These are phyloP conservation scores for Anseranas semipalmata DNA, from an alignment of 2,113 vertebrate genomes.

Conservation along the genomic window DNA sequence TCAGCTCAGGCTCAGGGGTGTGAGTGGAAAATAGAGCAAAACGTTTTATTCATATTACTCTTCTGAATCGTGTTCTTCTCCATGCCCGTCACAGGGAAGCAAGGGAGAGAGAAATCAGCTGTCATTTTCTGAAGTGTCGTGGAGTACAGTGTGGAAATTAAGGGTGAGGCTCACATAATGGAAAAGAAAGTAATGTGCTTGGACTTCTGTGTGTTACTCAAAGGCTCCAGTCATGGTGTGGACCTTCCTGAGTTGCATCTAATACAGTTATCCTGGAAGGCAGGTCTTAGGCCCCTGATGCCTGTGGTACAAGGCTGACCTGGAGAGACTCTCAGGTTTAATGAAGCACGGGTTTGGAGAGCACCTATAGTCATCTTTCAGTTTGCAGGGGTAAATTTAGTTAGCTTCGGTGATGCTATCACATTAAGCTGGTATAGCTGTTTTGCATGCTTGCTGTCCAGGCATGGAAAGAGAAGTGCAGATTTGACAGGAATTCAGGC, in stretches of 20 bases:
- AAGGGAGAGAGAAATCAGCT: neutral
- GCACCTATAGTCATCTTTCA: neutral
- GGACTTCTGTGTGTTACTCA: neutral
- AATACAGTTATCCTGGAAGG: rapidly evolving
- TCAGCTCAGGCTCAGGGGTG: neutral
- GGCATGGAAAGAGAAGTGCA: neutral
- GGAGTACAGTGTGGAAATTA: neutral
- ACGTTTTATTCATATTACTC: neutral
- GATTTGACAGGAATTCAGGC: neutral
- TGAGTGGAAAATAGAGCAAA: neutral
- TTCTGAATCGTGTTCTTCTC: neutral
- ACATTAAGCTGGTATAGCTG: neutral
- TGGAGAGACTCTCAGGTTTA: neutral
- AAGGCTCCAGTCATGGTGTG: neutral
- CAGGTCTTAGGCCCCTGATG: neutral
- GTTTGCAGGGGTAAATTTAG: neutral
- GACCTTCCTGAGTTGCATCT: rapidly evolving
- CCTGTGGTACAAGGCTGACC: neutral
- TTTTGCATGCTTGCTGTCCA: neutral
- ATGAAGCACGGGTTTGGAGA: neutral
- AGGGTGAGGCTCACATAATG: neutral
- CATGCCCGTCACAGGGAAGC: neutral
- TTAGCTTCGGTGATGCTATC: neutral
- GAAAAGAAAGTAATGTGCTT: neutral
- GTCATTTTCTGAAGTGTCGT: neutral